Evolutionary conservation across 2,113 vertebrate genomes (phyloP).

Genomic region (Hippoglossus stenolepis): DNA sequence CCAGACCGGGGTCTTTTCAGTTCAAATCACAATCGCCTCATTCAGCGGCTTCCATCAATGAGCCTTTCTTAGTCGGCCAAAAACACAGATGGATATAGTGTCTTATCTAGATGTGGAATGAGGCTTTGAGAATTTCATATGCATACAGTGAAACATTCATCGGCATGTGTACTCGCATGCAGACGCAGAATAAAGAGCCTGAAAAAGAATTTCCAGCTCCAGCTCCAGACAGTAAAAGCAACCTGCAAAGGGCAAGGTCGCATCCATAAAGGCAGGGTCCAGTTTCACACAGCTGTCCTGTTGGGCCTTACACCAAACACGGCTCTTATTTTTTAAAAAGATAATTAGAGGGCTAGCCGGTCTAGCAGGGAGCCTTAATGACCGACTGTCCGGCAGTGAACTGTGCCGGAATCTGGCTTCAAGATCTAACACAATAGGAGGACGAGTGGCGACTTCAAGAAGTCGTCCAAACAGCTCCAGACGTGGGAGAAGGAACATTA

Average conservation of each 20-base stretch:
- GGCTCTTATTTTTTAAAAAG: constrained; percentile 25
- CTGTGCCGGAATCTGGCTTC: constrained; percentile 19
- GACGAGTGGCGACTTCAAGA: neutral
- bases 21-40: constrained; percentile 63
- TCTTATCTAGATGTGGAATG: constrained; percentile 21
- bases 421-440: neutral
- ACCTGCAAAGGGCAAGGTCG: constrained; percentile 21
- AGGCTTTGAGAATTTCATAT: too few species aligned
- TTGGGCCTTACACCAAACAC: neutral
- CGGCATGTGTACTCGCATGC: neutral
- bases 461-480: too few species aligned
- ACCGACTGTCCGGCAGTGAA: constrained; percentile 36
- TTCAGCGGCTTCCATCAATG: constrained; percentile 66
- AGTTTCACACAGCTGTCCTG: constrained; percentile 48
- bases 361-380: constrained; percentile 30
- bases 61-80: constrained; percentile 53
- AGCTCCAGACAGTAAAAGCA: constrained; percentile 10
- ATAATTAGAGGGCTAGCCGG: constrained; percentile 57
- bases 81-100: constrained; percentile 6
- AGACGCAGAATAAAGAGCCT: neutral
- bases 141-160: neutral
- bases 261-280: constrained; percentile 41
- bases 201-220: constrained; percentile 29
- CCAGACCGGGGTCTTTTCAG: constrained; percentile 54
- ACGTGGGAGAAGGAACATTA: too few species aligned